Evolutionary conservation across 30 jellyfish, hydroid and myxozoan genomes (phyloP).

Genomic region (Turritopsis rubra): DNA sequence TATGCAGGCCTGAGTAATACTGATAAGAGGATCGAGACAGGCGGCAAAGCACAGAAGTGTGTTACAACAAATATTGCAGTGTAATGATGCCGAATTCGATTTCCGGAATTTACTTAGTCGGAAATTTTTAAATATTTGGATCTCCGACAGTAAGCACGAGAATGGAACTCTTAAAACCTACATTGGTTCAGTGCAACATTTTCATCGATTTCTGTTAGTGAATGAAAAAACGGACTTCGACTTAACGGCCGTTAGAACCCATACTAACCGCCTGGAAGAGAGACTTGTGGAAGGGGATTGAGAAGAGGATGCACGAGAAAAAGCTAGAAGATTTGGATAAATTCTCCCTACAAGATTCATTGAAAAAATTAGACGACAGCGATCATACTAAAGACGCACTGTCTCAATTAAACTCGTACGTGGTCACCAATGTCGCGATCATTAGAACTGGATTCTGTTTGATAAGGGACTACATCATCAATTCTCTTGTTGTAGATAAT

Average conservation of each 20-base stretch:
- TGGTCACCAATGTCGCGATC: background rate
- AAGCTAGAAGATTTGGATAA: constrained; percentile 1
- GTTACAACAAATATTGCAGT: background rate
- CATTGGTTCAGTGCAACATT: constrained; percentile 8
- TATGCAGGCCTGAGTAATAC: too few relatives aligned
- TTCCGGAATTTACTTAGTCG: background rate
- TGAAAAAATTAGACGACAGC: background rate
- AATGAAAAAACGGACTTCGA: constrained; percentile 1
- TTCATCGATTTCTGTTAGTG: background rate
- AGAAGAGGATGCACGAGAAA: constrained; percentile 1
- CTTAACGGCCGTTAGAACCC: background rate
- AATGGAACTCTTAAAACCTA: constrained; percentile 6
- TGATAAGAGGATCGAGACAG: too few relatives aligned
- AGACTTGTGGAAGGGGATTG: constrained; percentile 11
- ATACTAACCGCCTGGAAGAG: constrained; percentile 5
- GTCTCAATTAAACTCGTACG: background rate
- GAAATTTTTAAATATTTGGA: background rate
- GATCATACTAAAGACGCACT: background rate
- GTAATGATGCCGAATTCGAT: background rate
- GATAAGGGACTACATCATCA: constrained; percentile 4
- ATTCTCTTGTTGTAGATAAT: constrained; percentile 7
- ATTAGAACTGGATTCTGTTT: background rate
- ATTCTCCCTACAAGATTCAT: background rate
- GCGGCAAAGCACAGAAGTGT: background rate
- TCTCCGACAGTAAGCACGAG: constrained; percentile 1